Conservation (phyloP, 2,797 vertebrate genomes). For the Apogon talboti region DNA sequence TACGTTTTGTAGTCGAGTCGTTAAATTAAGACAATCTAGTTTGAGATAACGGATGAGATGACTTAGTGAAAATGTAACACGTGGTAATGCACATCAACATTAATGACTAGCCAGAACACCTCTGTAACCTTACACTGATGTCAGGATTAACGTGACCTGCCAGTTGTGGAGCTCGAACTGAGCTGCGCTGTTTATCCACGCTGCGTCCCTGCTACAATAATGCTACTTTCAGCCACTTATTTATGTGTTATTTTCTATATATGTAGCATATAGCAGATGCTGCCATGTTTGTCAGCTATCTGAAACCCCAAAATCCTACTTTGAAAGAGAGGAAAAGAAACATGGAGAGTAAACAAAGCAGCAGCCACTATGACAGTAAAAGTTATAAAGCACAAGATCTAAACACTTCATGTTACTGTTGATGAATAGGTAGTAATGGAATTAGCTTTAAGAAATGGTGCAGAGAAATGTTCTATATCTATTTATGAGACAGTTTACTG, state of each 20-base stretch:
- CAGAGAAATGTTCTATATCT: no score
- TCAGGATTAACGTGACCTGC: not conserved
- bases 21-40: conserved; percentile 35
- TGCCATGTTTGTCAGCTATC: not conserved
- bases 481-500: no score
- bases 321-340: not conserved
- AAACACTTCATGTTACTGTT: no score
- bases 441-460: no score
- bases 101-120: conserved; percentile 7
- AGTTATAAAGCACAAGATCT: no score
- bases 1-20: conserved; percentile 15
- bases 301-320: not conserved
- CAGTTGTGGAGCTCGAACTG: not conserved
- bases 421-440: no score
- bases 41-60: conserved; percentile 2
- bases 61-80: not conserved
- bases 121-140: not conserved
- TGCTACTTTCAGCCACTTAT: not conserved
- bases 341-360: not conserved
- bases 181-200: not conserved
- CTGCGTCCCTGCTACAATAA: not conserved
- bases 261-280: not conserved
- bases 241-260: no score
- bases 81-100: not conserved
- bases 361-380: not conserved